Evolutionary conservation across 2,113 vertebrate species (phyloP).

Genomic region (Vidua macroura): DNA sequence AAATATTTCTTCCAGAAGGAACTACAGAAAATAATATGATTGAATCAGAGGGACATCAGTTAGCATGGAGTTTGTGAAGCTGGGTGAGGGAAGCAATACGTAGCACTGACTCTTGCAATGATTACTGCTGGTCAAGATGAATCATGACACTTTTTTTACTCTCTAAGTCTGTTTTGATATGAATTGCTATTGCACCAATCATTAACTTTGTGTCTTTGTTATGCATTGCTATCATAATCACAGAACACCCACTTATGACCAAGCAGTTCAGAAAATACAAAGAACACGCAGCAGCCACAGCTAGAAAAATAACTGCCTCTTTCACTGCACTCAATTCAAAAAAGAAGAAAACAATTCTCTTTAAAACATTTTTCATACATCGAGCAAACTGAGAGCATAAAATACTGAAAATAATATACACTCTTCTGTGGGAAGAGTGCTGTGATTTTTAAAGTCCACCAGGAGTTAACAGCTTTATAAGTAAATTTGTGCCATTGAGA

Average conservation of each 20-base stretch:
- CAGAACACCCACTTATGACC: constrained; percentile 9
- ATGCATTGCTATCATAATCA: background rate
- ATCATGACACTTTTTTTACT: background rate
- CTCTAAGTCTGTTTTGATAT: background rate
- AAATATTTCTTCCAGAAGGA: background rate
- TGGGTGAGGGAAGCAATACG: background rate
- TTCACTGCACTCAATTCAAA: background rate
- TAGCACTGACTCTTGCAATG: background rate
- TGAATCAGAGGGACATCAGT: background rate
- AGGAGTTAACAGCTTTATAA: background rate
- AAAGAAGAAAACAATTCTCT: background rate
- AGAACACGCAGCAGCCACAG: background rate
- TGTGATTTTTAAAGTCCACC: background rate
- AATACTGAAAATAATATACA: background rate
- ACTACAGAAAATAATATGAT: background rate
- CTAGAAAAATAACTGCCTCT: background rate
- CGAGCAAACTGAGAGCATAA: background rate
- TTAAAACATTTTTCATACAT: background rate
- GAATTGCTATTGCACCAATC: background rate
- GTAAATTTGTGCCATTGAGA: background rate
- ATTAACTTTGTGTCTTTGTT: background rate
- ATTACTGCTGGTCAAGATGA: background rate
- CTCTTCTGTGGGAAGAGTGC: background rate
- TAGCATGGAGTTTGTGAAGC: background rate
- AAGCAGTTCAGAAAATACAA: constrained; percentile 2